Evolutionary conservation across 1,140 invertebrate species (phyloP), one percentile per base, ranked within the genome.

Genomic region (Drosophila funebris): DNA sequence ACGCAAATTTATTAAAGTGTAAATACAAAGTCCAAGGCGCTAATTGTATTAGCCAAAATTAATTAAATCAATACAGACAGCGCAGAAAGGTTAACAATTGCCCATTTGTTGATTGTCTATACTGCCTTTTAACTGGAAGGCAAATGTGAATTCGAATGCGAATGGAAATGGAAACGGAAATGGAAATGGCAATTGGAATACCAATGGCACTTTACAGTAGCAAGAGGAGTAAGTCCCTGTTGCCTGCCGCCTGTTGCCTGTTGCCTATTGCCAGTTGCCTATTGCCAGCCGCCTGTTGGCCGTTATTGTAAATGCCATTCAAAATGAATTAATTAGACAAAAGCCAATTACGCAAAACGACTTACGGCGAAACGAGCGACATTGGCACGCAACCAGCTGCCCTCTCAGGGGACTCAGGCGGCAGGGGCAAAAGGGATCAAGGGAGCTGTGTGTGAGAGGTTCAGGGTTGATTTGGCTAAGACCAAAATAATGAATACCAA

Each of bases 271-370:
- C 22, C 39, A 18, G 29, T 14, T 61, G 20, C n/a, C n/a, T n/a
- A n/a, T n/a, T n/a, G n/a, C n/a, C 24, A 22, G 57, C 57, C 27
- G 33, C 52, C 33, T 60, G 27, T 56, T 64, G 76, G 68, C 64
- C 41, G 41, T 62, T 69, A 66, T 58, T 64, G 48, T 52, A 53
- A 54, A 64, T 53, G 37, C 31, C 16, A 44, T 68, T 73, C 54
- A 31, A 70, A 83, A 56, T 82, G 83, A 88, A 88, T 88, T 88
- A 88, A 88, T 88, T 88, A 83, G 84, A 73, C 83, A 74, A 88
- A 88, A 88, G 83, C 75, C 83, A 88, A 88, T 88, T 88, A 88
- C 87, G 68, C 73, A 70, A 82, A 87, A 79, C 78, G 78, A 88
- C 75, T 80, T 61, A 61, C 71, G 70, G 66, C 61, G 62, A 75